Conservation (phyloP, 2,797 vertebrate genomes). For the Lithobates pipiens region DNA sequence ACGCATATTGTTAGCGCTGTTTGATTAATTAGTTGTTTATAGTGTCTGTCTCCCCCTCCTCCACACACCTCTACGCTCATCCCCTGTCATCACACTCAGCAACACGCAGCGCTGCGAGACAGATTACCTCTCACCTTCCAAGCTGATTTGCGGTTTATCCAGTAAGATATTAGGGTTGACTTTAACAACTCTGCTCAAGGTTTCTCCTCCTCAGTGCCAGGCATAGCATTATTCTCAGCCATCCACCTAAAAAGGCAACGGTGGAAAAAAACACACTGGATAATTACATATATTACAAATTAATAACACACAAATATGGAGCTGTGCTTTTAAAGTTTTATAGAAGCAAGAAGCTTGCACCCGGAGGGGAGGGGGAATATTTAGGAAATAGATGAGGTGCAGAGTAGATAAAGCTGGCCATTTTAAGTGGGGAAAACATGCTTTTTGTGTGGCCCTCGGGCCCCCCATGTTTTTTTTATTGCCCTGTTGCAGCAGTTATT, state of each 20-base stretch:
- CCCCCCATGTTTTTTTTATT: too few relatives aligned
- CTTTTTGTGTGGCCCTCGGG: too few relatives aligned
- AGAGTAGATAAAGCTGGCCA: too few relatives aligned
- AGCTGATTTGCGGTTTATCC: slow-evolving; percentile 50
- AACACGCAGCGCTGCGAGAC: slow-evolving; percentile 19
- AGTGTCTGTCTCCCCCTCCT: slow-evolving; percentile 13
- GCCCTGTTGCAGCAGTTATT: too few relatives aligned
- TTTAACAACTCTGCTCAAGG: slow-evolving; percentile 29
- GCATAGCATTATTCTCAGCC: neutral
- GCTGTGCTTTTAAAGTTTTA: too few relatives aligned
- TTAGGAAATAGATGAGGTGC: too few relatives aligned
- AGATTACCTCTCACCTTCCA: slow-evolving; percentile 48
- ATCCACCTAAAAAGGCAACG: neutral
- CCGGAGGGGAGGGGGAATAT: too few relatives aligned
- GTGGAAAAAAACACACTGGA: neutral
- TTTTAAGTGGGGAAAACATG: too few relatives aligned
- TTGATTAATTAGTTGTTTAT: neutral
- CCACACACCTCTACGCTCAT: accelerated
- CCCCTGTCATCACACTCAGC: slow-evolving; percentile 47
- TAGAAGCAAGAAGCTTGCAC: too few relatives aligned
- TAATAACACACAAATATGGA: too few relatives aligned
- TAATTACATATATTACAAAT: too few relatives aligned
- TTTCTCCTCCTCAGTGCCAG: neutral
- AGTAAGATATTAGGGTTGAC: slow-evolving; percentile 14
- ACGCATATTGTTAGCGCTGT: neutral